These are phyloP conservation scores for Aelia acuminata DNA, from an alignment of 2,888 invertebrate species.

Conservation along the genomic window DNA sequence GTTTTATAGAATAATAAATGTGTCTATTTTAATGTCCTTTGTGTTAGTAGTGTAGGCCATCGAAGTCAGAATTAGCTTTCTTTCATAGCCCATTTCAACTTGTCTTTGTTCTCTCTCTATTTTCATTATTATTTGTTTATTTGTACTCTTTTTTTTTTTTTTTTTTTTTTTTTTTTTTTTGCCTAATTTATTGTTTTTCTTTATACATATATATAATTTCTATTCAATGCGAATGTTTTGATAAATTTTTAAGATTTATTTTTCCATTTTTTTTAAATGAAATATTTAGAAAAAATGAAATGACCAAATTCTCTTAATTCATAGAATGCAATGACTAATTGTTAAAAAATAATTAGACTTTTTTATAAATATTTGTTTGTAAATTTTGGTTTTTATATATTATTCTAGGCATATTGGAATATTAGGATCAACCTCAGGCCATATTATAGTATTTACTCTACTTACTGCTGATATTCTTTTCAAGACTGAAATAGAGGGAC, in stretches of 20 bases:
- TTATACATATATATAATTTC: too few relatives aligned
- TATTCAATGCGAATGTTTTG: too few relatives aligned
- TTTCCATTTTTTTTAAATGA: not conserved
- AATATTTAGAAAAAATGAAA: not conserved
- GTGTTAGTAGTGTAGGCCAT: too few relatives aligned
- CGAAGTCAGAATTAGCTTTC: too few relatives aligned
- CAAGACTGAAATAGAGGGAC: slow-evolving; percentile 58
- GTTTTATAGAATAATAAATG: too few relatives aligned
- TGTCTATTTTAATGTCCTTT: too few relatives aligned
- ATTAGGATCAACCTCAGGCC: slow-evolving; percentile 72
- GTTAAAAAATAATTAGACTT: not conserved
- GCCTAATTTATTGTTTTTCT: not conserved
- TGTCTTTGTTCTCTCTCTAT: too few relatives aligned
- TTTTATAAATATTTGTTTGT: not conserved
- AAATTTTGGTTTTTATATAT: slow-evolving; percentile 12
- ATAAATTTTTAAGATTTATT: not conserved
- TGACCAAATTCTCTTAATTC: not conserved
- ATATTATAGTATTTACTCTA: slow-evolving; percentile 79
- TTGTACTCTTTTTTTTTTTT: not conserved
- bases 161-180: too few relatives aligned
- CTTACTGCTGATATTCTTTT: slow-evolving; percentile 72
- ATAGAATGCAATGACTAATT: not conserved
- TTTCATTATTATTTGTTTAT: slow-evolving; percentile 1
- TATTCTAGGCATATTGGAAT: slow-evolving; percentile 68
- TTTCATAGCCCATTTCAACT: too few relatives aligned